Evolutionary conservation across 2,888 invertebrate species (phyloP).

Genomic region (Macaria notata): DNA sequence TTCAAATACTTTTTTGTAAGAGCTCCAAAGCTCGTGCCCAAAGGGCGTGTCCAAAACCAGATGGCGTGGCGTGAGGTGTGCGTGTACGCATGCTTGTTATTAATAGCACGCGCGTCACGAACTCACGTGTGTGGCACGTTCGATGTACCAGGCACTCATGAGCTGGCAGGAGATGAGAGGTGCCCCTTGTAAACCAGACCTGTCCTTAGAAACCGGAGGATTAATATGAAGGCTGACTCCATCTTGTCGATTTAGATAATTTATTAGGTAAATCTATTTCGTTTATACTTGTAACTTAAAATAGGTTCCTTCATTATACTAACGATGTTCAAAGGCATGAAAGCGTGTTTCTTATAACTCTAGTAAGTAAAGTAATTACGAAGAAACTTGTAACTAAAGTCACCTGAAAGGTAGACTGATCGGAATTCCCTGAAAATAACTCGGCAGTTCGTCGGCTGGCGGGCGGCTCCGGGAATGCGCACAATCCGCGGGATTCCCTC

Average conservation of each 20-base stretch:
- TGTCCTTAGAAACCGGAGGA: too few relatives aligned
- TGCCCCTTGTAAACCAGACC: too few relatives aligned
- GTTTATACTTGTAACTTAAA: too few relatives aligned
- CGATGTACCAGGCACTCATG: slow-evolving; percentile 26
- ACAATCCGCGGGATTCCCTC: slow-evolving; percentile 43
- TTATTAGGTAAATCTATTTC: too few relatives aligned
- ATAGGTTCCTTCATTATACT: too few relatives aligned
- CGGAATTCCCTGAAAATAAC: slow-evolving; percentile 18
- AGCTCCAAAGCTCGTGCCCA: too few relatives aligned
- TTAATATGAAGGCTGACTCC: too few relatives aligned
- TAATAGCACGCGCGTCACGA: slow-evolving; percentile 19
- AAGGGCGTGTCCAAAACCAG: too few relatives aligned
- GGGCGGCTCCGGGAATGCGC: slow-evolving; percentile 19
- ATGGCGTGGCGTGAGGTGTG: not conserved
- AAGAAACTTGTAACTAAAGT: not conserved
- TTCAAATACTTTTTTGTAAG: too few relatives aligned
- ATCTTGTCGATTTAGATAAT: too few relatives aligned
- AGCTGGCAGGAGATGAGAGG: slow-evolving; percentile 9
- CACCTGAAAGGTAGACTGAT: slow-evolving; percentile 15
- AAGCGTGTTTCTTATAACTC: too few relatives aligned
- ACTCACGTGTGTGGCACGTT: slow-evolving; percentile 29
- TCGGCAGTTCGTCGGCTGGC: slow-evolving; percentile 12
- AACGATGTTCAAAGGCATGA: too few relatives aligned
- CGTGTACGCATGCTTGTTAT: slow-evolving; percentile 12
- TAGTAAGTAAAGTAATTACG: not conserved